Evolutionary conservation across 53 echinoderm and acorn worm species (phyloP), one percentile per base, ranked within the genome.

Genomic region (Pentamera pediparva): DNA sequence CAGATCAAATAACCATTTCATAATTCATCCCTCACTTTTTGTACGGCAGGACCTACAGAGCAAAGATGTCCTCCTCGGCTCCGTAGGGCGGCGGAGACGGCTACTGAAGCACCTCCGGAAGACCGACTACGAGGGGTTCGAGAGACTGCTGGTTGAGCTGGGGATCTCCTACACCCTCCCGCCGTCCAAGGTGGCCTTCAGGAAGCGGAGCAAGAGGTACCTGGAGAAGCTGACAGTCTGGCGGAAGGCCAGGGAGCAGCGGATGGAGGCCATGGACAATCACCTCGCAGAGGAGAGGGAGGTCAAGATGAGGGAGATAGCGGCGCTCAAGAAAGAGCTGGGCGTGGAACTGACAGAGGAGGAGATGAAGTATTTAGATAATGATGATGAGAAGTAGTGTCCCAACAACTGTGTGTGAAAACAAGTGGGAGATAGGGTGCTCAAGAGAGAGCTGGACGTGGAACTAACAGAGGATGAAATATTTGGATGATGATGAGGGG

Each of bases 301-400:
- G 63, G 81, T 70, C 54, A 59, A 81, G 41, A 58, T 92, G 45
- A 61, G 50, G 47, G 92, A 92, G 70, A 92, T 92, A 51, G 82
- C 79, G 10, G 3, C 18, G 24, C 65, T 92, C 75, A 92, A 92
- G 73, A 81, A 82, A 40, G 92, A 92, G 37, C 85, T 92, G 22
- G 88, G 88, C 24, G 80, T 78, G 64, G 85, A 87, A 4, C 47
- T 92, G 75, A 79, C 75, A 0, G 82, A 87, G 35, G 92, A 88
- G 49, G 87, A 92, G 58, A 36, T 27, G n/a, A n/a, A n/a, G n/a
- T n/a, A n/a, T n/a, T n/a, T n/a, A n/a, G n/a, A n/a, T n/a, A n/a
- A n/a, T n/a, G n/a, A n/a, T n/a, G n/a, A n/a, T n/a, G n/a, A n/a
- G n/a, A n/a, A n/a, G n/a, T n/a, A n/a, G n/a, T n/a, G n/a, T n/a